phyloP scores from a whole-genome alignment of 1,140 invertebrate species.

The Lethrus apterus region DNA sequence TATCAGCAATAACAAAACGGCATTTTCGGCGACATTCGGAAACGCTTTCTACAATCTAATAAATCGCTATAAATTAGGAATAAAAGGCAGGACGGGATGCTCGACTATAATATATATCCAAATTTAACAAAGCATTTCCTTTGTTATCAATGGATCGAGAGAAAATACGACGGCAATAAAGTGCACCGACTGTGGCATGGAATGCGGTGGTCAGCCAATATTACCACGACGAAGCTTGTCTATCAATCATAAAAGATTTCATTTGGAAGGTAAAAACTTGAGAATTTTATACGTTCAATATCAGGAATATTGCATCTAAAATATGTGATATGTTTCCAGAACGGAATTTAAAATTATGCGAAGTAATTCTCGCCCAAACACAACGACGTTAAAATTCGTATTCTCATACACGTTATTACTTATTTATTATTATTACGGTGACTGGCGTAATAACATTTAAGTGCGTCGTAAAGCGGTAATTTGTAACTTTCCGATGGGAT shows the following conservation, averaged over 20 bases:
- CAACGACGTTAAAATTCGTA: too few species aligned
- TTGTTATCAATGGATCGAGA: not conserved
- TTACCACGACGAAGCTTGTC: constrained; percentile 17
- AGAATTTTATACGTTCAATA: constrained; percentile 19
- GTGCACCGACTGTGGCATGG: too few species aligned
- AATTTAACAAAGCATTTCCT: constrained; percentile 14
- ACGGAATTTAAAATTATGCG: too few species aligned
- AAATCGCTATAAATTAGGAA: constrained; percentile 16
- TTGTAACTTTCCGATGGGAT: constrained; percentile 5
- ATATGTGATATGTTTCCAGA: too few species aligned
- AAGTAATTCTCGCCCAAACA: too few species aligned
- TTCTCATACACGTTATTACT: too few species aligned
- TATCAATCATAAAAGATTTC: constrained; percentile 30
- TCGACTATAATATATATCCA: constrained; percentile 17
- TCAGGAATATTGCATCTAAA: too few species aligned
- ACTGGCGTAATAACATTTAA: not conserved
- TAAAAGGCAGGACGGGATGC: constrained; percentile 6
- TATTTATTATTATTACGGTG: too few species aligned
- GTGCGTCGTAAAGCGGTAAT: constrained; percentile 1
- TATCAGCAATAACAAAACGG: constrained; percentile 11
- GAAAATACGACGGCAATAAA: constrained; percentile 2
- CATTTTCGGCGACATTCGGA: not conserved
- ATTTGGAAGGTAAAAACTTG: constrained; percentile 22
- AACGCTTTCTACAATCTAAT: constrained; percentile 14
- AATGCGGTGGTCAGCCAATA: constrained; percentile 15